Base-by-base conservation (phyloP, 2,113 vertebrate species). In the Sinocyclocheilus rhinocerous region DNA sequence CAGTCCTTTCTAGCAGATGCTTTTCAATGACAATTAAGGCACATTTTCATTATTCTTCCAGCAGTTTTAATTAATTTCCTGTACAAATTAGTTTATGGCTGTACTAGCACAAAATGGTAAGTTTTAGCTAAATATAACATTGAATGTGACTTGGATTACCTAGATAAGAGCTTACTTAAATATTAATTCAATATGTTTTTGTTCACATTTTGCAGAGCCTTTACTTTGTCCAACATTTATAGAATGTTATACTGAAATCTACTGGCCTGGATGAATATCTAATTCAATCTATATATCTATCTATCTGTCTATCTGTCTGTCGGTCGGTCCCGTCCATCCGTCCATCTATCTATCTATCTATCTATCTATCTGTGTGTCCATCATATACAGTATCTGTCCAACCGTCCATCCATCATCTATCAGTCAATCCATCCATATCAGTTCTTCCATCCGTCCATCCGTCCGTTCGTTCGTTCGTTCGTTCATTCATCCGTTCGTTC, bases 1-100 rank as follows among this genome's bases (percentile, higher is more conserved):
- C 81, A 83, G 72, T 26, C n/a, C 20, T 24, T 67, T 83, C 48
- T 13, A 67, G 42, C 24, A 82, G 45, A 72, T 1, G 9, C 12
- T n/a, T 73, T 73, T 73, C 81, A 72, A 59, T 26, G 52, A 59
- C 82, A 75, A 75, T 75, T 84, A 57, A 24, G 7, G 11, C 45
- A 84, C 33, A 26, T 52, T 55, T 83, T 39, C 12, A 72, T 83
- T 73, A 73, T 69, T 55, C 63, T 55, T 83, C 3, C 9, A 70
- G 45, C 45, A n/a, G 16, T 10, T 83, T 39, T 36, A 50, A 83
- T 70, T 33, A 59, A 16, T 78, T 16, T 33, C 24, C 76, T 20
- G 48, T 36, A 78, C 50, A 78, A 9, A 33, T 22, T 29, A 52
- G 24, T 12, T 36, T 50, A 69, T 29, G 26, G 6, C 16, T 52